Percentiles rank a stretch among this genome's conserved stretches.
Evolutionary conservation across 2,888 invertebrate species (phyloP).

Genomic region (Apotomis capreana): DNA sequence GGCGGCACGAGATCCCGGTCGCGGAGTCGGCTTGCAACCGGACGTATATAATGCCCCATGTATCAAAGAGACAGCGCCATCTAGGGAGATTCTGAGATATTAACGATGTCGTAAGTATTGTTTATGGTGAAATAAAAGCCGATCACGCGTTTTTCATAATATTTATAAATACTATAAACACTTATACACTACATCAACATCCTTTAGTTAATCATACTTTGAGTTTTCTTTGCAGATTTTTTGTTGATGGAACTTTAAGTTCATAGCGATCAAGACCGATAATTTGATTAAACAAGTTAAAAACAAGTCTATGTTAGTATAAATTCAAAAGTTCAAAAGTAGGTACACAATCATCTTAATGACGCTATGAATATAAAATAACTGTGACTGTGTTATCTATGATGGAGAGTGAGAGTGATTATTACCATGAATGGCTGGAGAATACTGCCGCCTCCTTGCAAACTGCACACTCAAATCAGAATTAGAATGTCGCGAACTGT

Average conservation of each 20-base stretch:
- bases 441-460: constrained; percentile 67
- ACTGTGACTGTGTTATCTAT: not conserved
- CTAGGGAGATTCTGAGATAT: constrained; percentile 1
- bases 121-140: not conserved
- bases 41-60: constrained; percentile 58
- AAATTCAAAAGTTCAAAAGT: too few relatives aligned
- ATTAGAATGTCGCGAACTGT: constrained; percentile 70
- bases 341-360: too few relatives aligned
- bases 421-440: constrained; percentile 5
- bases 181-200: too few relatives aligned
- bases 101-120: constrained; percentile 9
- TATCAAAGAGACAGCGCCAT: constrained; percentile 50
- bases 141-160: not conserved
- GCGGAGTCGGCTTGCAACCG: constrained; percentile 61
- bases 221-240: too few relatives aligned
- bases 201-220: too few relatives aligned
- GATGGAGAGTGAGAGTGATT: too few relatives aligned
- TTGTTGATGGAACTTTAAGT: too few relatives aligned
- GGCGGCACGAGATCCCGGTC: constrained; percentile 64
- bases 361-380: too few relatives aligned
- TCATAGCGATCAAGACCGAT: too few relatives aligned
- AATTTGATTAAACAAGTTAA: too few relatives aligned
- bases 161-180: not conserved
- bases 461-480: constrained; percentile 70
- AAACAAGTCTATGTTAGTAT: too few relatives aligned